These are phyloP conservation scores for Microctonus hyperodae DNA, from an alignment of 2,888 invertebrate species.

Conservation along the genomic window DNA sequence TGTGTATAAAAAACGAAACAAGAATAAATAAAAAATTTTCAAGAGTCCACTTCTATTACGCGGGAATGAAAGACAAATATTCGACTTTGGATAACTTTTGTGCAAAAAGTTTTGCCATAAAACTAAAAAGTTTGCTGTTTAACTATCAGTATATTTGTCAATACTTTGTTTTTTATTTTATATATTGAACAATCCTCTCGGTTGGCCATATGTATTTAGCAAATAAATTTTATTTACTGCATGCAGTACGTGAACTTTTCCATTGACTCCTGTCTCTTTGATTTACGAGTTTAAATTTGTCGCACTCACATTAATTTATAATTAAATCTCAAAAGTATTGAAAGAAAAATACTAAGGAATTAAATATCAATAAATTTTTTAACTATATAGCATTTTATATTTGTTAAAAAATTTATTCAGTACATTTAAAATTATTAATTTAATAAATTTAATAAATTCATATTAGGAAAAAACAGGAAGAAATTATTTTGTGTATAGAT, in stretches of 20 bases:
- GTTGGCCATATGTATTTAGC: slow-evolving; percentile 27
- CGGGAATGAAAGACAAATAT: slow-evolving; percentile 28
- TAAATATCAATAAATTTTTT: no score
- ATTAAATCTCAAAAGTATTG: no score
- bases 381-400: no score
- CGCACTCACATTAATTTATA: background rate
- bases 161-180: background rate
- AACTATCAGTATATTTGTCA: background rate
- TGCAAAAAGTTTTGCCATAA: slow-evolving; percentile 10
- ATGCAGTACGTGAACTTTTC: background rate
- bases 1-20: background rate
- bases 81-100: slow-evolving; percentile 20
- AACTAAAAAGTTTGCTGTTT: slow-evolving; percentile 11
- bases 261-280: background rate
- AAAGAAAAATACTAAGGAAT: no score
- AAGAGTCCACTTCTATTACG: slow-evolving; percentile 22
- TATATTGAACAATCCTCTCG: slow-evolving; percentile 13
- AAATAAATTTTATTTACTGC: slow-evolving; percentile 8
- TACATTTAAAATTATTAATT: no score
- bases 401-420: no score
- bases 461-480: no score
- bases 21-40: background rate
- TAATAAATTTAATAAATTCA: no score
- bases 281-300: background rate
- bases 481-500: no score